These are phyloP conservation scores for Epizoanthus ramosus DNA, from an alignment of 92 coral and sea anemone species.

Conservation along the genomic window DNA sequence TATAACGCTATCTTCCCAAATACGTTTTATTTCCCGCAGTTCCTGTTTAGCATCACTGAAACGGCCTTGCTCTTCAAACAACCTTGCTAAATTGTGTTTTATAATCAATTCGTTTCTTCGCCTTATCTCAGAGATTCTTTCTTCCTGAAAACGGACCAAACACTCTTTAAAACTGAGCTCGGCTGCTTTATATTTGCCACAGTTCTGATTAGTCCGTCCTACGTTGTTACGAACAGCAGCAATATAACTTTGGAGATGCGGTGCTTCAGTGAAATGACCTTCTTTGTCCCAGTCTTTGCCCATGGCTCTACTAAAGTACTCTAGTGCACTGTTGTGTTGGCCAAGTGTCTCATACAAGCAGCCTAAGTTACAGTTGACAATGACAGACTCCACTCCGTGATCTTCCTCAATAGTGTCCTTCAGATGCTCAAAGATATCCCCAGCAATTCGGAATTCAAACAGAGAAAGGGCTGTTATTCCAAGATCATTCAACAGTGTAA, in stretches of 20 bases:
- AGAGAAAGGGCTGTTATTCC: neutral
- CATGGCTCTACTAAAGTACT: neutral
- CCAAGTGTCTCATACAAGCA: neutral
- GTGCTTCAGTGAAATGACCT: neutral
- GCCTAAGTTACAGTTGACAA: conserved; percentile 4
- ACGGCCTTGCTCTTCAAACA: neutral
- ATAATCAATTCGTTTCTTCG: neutral
- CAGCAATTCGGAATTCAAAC: neutral
- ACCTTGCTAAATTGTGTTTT: neutral
- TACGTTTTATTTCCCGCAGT: neutral
- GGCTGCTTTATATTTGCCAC: neutral
- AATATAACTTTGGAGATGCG: neutral
- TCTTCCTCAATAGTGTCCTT: neutral
- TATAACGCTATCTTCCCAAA: neutral
- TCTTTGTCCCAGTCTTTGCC: neutral
- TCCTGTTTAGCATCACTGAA: neutral
- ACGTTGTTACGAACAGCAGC: conserved; percentile 1
- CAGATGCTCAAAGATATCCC: neutral
- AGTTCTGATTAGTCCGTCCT: neutral
- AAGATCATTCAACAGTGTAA: conserved; percentile 4
- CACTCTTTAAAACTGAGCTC: neutral
- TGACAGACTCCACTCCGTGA: neutral
- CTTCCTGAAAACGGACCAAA: neutral
- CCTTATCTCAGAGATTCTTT: neutral
- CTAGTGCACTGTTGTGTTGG: neutral